Percentiles rank a stretch among this genome's conserved stretches.
These are phyloP conservation scores for Phania funesta DNA, from an alignment of 2,888 invertebrate genomes.

Conservation along the genomic window DNA sequence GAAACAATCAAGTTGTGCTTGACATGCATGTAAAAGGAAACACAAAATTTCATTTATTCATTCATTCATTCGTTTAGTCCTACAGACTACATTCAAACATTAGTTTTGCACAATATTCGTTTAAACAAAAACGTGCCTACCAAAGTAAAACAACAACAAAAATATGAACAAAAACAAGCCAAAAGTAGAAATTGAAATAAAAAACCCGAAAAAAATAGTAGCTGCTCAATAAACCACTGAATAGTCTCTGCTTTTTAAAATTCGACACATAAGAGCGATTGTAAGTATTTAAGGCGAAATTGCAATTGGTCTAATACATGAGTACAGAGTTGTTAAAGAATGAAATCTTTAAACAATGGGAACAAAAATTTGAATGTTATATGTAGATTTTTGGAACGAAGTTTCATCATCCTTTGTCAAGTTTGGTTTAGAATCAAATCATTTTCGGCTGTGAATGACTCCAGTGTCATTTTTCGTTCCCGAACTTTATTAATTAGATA, in stretches of 20 bases:
- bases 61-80: not conserved
- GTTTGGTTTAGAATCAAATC: too few species aligned
- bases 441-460: too few species aligned
- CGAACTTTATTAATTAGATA: too few species aligned
- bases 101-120: not conserved
- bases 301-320: not conserved
- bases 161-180: not conserved
- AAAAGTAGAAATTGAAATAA: not conserved
- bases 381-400: too few species aligned
- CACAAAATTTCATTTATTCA: constrained; percentile 55
- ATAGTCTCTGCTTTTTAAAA: not conserved
- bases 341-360: too few species aligned
- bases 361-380: too few species aligned
- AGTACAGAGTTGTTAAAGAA: not conserved
- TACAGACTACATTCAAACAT: constrained; percentile 16
- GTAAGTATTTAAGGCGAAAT: constrained; percentile 4
- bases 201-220: not conserved
- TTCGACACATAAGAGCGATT: constrained; percentile 13
- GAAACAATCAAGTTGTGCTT: constrained; percentile 66
- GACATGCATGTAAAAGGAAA: constrained; percentile 61
- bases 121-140: constrained; percentile 52
- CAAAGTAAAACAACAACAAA: not conserved
- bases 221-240: constrained; percentile 41
- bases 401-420: too few species aligned
- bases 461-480: too few species aligned